Base-by-base conservation (phyloP, 2,797 vertebrate species). In the Eulemur mongoz region DNA sequence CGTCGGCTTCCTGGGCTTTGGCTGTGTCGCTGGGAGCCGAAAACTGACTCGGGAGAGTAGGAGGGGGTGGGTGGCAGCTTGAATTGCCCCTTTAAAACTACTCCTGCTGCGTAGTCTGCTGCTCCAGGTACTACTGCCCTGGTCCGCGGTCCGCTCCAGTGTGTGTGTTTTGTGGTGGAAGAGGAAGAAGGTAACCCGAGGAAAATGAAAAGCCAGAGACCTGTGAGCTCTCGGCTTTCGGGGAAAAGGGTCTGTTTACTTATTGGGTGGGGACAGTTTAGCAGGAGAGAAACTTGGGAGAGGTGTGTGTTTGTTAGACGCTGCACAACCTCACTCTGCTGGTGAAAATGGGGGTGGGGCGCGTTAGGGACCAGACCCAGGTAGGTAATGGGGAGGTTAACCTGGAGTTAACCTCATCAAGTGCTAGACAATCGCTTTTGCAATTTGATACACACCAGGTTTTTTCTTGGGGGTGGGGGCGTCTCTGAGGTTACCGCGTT, bases 381-480 rank as follows among this genome's bases (percentile, higher is more conserved):
- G 97, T 96, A 97, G 96, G 97, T 97, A 97, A 97, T 94, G 73
- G 93, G 72, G 50, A 96, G 97, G 94, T 98, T 97, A 98, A 98
- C 97, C 97, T 97, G 96, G 97, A 97, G 97, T 98, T 98, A 97
- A 97, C 97, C 97, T 96, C 25, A 15, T 82, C 94, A 92, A 96
- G 75, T 23, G 97, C 91, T 78, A 93, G 95, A 52, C 92, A 85
- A 67, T 87, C 52, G 73, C 82, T 65, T 82, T 94, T 84, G 91
- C 94, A 87, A 91, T 69, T 82, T 92, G 87, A 97, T 92, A 85
- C 38, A 70, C 72, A 23, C 45, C 35, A n/a, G 83, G 32, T 22
- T 92, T 57, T 25, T 4, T 38, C 1, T 18, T 30, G 54, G 54
- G 54, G 12, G 15, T 7, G 27, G 89, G 12, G 67, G 32, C 18